Conservation (phyloP, 2,888 invertebrate species). For the Euclidia mi region DNA sequence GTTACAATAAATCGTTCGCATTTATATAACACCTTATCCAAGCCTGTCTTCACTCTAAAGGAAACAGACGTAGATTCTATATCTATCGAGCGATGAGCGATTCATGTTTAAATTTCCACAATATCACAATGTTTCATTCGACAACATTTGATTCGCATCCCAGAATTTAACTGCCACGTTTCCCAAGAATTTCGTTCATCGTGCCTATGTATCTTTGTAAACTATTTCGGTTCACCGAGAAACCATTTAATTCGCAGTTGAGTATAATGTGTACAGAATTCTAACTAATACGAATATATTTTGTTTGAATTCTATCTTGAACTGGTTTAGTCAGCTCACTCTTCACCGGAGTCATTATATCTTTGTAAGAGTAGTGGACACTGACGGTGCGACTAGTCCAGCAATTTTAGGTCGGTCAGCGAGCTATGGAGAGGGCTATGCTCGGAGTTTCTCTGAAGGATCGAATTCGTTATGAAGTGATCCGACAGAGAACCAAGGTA, state of each 20-base stretch:
- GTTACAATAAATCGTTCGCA: no score
- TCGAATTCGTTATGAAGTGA: no score
- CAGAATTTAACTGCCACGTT: not conserved
- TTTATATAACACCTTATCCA: not conserved
- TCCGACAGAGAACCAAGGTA: no score
- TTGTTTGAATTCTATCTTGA: no score
- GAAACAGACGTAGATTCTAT: not conserved
- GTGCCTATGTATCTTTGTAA: conserved; percentile 4
- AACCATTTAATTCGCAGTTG: not conserved
- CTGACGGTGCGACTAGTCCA: no score
- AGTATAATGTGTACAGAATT: not conserved
- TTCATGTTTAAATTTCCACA: not conserved
- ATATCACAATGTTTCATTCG: conserved; percentile 1
- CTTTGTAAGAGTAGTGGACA: no score
- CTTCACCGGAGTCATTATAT: no score
- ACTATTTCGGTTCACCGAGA: not conserved
- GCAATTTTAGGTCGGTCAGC: no score
- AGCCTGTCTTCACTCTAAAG: not conserved
- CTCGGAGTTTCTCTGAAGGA: no score
- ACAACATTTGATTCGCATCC: not conserved
- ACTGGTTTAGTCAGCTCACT: no score
- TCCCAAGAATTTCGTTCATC: not conserved
- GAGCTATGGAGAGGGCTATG: no score
- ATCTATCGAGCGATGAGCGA: not conserved
- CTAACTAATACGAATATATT: not conserved